Conservation (phyloP, 2,797 vertebrate genomes). For the Moxostoma hubbsi region DNA sequence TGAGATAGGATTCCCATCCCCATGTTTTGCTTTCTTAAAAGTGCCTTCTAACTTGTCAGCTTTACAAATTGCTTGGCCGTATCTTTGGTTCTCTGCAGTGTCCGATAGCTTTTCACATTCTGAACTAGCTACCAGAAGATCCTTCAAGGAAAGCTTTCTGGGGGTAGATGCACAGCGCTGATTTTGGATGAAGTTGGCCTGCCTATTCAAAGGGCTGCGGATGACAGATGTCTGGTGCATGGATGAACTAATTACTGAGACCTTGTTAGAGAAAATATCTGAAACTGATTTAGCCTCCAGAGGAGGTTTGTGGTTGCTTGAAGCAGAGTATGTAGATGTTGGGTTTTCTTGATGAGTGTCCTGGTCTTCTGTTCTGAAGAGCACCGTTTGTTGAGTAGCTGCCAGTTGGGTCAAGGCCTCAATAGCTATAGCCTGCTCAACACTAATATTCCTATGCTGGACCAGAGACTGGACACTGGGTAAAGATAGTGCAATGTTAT, state of each 20-base stretch:
- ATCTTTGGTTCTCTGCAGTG: constrained; percentile 57
- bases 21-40: constrained; percentile 67
- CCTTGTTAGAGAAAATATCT: constrained; percentile 76
- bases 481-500: constrained; percentile 74
- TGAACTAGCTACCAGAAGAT: constrained; percentile 70
- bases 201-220: constrained; percentile 73
- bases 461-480: constrained; percentile 86
- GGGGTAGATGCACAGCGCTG: constrained; percentile 58
- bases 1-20: constrained; percentile 67
- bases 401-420: constrained; percentile 92
- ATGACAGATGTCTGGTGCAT: constrained; percentile 79
- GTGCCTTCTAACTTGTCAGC: constrained; percentile 70
- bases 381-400: constrained; percentile 74
- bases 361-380: constrained; percentile 69
- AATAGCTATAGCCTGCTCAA: constrained; percentile 93
- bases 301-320: constrained; percentile 56
- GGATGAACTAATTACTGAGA: constrained; percentile 80
- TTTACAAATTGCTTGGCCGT: constrained; percentile 67
- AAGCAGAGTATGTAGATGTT: constrained; percentile 51
- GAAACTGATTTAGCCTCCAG: constrained; percentile 68
- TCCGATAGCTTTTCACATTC: constrained; percentile 62
- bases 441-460: constrained; percentile 87
- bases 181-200: constrained; percentile 73
- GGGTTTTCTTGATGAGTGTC: constrained; percentile 61
- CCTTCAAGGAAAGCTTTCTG: constrained; percentile 68